Evolutionary conservation across 2,113 vertebrate genomes (phyloP).

Genomic region (Globicephala melas): DNA sequence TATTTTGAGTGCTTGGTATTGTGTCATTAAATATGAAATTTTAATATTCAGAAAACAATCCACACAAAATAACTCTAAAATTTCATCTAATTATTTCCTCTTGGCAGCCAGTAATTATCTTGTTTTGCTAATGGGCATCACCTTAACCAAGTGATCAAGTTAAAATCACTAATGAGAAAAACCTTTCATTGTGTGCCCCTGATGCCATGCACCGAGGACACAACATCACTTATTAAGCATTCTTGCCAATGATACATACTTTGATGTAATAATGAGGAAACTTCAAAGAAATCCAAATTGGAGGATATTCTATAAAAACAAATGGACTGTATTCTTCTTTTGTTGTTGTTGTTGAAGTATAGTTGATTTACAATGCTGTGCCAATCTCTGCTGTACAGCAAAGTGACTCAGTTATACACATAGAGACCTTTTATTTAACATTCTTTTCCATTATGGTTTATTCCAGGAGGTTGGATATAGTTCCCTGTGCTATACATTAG

Average conservation of each 20-base stretch:
- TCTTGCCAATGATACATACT: neutral
- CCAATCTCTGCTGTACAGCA: no score
- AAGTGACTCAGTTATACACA: no score
- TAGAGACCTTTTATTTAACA: no score
- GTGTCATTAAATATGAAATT: conserved; percentile 17
- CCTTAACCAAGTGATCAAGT: neutral
- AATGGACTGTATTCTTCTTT: neutral
- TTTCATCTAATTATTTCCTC: conserved; percentile 9
- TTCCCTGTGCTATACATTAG: no score
- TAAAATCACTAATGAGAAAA: neutral
- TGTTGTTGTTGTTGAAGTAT: no score
- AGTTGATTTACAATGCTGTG: no score
- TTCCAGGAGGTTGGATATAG: no score
- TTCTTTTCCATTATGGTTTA: no score
- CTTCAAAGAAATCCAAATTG: conserved; percentile 11
- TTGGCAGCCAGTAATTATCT: neutral
- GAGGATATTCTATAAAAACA: neutral
- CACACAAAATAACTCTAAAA: conserved; percentile 9
- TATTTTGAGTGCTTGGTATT: neutral
- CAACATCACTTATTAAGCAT: neutral
- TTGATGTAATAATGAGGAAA: neutral
- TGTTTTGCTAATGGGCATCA: neutral
- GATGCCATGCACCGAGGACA: neutral
- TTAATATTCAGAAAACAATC: neutral
- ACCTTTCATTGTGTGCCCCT: neutral